Conservation (phyloP, 2,797 vertebrate species). For the Tragopan temminckii region DNA sequence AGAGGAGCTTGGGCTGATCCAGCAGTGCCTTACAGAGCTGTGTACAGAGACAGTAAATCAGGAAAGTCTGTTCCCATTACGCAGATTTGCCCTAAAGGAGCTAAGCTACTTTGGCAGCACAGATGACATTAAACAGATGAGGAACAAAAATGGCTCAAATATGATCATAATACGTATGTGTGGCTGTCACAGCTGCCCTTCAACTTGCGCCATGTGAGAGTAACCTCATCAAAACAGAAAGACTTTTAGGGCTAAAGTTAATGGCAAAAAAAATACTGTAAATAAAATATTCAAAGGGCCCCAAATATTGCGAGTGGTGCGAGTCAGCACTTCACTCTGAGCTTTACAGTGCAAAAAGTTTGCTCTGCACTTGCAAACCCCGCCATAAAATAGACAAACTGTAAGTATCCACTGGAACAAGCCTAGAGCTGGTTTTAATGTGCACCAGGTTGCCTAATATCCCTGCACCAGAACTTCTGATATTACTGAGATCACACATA, state of each 20-base stretch:
- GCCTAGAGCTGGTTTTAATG: not conserved
- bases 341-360: conserved; percentile 6
- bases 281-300: conserved; percentile 8
- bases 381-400: not conserved
- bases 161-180: conserved; percentile 21
- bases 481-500: not conserved
- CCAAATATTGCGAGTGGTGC: not conserved
- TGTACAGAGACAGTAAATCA: conserved; percentile 29
- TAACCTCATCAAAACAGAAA: conserved; percentile 62
- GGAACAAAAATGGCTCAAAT: conserved; percentile 61
- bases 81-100: conserved; percentile 51
- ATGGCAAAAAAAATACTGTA: conserved; percentile 18
- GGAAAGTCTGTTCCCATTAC: conserved; percentile 28
- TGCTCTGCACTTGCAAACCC: not conserved
- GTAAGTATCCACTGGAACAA: not conserved
- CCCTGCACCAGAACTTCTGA: not conserved
- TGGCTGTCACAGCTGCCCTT: conserved; percentile 40
- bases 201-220: conserved; percentile 50
- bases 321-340: conserved; percentile 4
- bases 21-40: not conserved
- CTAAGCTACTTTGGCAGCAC: conserved; percentile 54
- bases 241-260: conserved; percentile 34
- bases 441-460: not conserved
- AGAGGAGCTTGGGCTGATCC: not conserved
- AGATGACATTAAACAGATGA: conserved; percentile 74